Percentiles rank a stretch among this genome's conserved stretches.
These are phyloP conservation scores for Bombus turneri DNA, from an alignment of 1,140 invertebrate species.

Conservation along the genomic window DNA sequence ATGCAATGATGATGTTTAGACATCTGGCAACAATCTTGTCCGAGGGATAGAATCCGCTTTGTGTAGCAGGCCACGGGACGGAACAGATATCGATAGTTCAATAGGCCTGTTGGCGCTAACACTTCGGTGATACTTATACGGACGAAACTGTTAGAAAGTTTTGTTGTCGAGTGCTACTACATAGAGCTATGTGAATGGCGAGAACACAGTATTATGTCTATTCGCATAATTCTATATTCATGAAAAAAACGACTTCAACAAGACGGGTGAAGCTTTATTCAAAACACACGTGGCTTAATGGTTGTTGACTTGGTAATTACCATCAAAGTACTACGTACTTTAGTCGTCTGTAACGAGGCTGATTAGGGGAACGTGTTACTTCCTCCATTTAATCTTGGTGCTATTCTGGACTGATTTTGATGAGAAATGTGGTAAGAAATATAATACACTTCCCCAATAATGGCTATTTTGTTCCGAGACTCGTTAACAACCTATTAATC, in stretches of 20 bases:
- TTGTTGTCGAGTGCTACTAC: no score
- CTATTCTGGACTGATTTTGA: constrained; percentile 1
- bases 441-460: constrained; percentile 5
- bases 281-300: constrained; percentile 61
- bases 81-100: no score
- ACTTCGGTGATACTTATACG: no score
- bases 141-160: no score
- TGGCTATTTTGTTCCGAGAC: background rate
- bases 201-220: background rate
- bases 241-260: constrained; percentile 57
- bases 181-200: background rate
- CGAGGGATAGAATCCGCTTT: no score
- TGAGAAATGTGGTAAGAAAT: constrained; percentile 48
- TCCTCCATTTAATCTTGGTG: constrained; percentile 34
- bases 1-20: no score
- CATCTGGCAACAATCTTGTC: no score
- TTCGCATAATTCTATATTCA: constrained; percentile 64
- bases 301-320: constrained; percentile 68
- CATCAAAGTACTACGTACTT: constrained; percentile 63
- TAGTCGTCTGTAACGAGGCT: constrained; percentile 56
- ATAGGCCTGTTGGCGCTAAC: no score
- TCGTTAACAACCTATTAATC: background rate
- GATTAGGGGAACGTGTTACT: constrained; percentile 51
- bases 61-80: no score
- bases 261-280: constrained; percentile 29